Base-by-base conservation (phyloP, 2,113 vertebrate genomes). In the Chunga burmeisteri region DNA sequence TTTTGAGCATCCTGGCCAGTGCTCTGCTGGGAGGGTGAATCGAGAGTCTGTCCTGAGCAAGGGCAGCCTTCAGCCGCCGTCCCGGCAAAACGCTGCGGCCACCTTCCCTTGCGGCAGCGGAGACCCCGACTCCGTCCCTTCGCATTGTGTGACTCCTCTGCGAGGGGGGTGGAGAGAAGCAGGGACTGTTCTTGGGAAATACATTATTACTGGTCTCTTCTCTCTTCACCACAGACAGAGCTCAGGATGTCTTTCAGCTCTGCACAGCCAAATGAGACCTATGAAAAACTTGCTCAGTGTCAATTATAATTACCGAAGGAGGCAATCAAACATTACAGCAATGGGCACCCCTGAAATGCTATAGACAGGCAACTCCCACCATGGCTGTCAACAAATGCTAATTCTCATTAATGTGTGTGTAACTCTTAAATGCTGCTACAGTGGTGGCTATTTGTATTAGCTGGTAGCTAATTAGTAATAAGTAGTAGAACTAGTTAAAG, bases 301-400 rank as follows among this genome's bases (percentile, higher is more conserved):
- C 93, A 94, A 17, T 63, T 66, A 20, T 32, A 93, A 97, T 96
- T 96, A 93, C 63, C 2, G 6, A 42, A 93, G 85, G 82, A 93
- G 56, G 82, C 72, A 83, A 78, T 83, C 90, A 93, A 80, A 93
- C 42, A 20, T 73, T 93, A 32, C 67, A 93, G 90, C 68, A 42
- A 29, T 2, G 3, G 38, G 90, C 61, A 63, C 63, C 68, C 77
- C 88, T 91, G 96, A 94, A 95, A 96, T 38, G 80, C 86, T 84
- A 44, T 20, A 95, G 88, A 68, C 72, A 78, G 73, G 74, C 71
- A 53, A 66, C 86, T 94, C 95, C 86, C 91, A 88, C 91, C 73
- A 92, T 42, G 83, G 86, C 91, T 89, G 6, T 71, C 95, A 95
- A 67, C 73, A 84, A 96, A 94, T 56, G 56, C 53, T 93, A 49